phyloP scores from a whole-genome alignment of 2,113 vertebrate genomes.

The Tyto alba region DNA sequence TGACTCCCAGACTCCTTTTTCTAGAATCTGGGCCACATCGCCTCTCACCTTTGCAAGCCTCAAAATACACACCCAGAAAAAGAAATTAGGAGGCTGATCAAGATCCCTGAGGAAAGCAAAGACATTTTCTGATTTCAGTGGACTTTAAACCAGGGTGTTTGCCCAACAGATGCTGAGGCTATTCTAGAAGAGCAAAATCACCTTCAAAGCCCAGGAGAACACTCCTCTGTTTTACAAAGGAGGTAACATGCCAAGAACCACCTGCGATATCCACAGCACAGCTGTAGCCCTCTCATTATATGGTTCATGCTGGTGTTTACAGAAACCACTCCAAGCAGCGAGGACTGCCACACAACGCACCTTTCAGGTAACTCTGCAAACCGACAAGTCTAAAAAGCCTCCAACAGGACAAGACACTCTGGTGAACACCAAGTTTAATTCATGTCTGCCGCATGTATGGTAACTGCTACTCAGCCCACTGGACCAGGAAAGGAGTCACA shows the following conservation, averaged over 20 bases:
- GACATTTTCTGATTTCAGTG: not conserved
- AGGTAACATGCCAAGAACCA: not conserved
- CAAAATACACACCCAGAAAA: not conserved
- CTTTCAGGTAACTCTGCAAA: not conserved
- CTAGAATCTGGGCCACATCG: not conserved
- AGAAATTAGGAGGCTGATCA: accelerated
- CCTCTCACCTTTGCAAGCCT: not conserved
- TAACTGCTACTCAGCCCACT: not conserved
- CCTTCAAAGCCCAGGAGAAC: not conserved
- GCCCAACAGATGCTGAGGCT: not conserved
- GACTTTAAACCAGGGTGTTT: not conserved
- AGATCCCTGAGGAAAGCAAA: not conserved
- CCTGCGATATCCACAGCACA: not conserved
- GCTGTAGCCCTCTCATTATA: not conserved
- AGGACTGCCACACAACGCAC: not conserved
- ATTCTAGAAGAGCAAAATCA: not conserved
- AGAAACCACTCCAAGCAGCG: not conserved
- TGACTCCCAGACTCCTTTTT: not conserved
- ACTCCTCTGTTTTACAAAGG: not conserved
- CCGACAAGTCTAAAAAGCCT: not conserved
- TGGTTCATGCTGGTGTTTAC: not conserved
- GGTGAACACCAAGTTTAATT: not conserved
- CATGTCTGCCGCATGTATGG: not conserved
- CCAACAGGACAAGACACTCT: not conserved
- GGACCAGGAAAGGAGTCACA: not conserved